Percentiles rank a stretch among this genome's conserved stretches.
These are phyloP conservation scores for Azemiops feae DNA, from an alignment of 2,113 vertebrate genomes.

Conservation along the genomic window DNA sequence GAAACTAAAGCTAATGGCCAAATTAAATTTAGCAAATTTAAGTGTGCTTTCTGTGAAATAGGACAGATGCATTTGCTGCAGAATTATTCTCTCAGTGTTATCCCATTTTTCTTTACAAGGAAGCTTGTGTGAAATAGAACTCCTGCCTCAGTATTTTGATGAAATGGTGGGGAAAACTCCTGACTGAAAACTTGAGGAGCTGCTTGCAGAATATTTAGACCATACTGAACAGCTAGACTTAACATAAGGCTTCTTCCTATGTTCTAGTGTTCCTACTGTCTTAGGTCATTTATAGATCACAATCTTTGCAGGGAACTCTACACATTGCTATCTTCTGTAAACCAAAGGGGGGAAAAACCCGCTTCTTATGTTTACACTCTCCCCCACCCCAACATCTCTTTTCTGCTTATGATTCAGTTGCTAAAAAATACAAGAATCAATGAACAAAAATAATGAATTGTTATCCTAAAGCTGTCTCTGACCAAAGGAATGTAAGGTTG, in stretches of 20 bases:
- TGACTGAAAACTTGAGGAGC: background rate
- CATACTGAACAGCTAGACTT: background rate
- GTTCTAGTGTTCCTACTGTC: background rate
- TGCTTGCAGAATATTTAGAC: background rate
- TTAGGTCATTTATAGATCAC: background rate
- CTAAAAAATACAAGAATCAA: background rate
- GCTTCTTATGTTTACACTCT: background rate
- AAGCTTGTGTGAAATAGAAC: background rate
- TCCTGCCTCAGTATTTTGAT: background rate
- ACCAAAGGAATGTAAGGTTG: background rate
- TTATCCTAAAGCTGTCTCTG: background rate
- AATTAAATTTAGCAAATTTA: background rate
- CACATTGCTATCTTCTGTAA: background rate
- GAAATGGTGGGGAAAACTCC: background rate
- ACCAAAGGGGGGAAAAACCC: background rate
- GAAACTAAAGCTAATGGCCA: background rate
- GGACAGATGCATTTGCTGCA: background rate
- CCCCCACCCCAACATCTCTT: background rate
- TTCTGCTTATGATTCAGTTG: background rate
- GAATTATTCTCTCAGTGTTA: background rate
- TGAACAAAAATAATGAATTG: background rate
- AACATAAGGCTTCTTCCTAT: background rate
- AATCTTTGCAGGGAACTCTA: background rate
- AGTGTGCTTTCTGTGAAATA: background rate
- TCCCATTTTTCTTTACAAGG: background rate